phyloP scores from a whole-genome alignment of 1,140 invertebrate genomes.

The Homalodisca vitripennis region DNA sequence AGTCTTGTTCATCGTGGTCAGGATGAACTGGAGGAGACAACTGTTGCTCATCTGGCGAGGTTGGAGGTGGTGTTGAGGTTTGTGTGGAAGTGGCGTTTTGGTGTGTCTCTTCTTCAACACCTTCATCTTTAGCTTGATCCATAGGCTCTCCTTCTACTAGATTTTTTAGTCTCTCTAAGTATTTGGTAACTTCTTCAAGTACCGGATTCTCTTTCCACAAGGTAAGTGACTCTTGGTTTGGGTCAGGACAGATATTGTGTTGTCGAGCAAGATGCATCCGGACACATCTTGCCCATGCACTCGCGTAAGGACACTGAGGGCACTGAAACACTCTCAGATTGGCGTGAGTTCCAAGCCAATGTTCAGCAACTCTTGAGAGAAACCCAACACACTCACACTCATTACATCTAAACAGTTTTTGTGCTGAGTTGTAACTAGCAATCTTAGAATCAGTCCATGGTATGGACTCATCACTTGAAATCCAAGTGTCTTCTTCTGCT shows the following conservation, averaged over 20 bases:
- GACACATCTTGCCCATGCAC: conserved; percentile 72
- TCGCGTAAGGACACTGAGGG: conserved; percentile 69
- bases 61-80: neutral
- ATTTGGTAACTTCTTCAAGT: conserved; percentile 69
- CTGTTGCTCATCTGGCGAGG: conserved; percentile 1
- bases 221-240: conserved; percentile 51
- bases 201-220: conserved; percentile 69
- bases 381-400: conserved; percentile 79
- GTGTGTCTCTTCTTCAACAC: conserved; percentile 22
- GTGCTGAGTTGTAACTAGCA: conserved; percentile 67
- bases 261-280: conserved; percentile 69
- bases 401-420: conserved; percentile 70
- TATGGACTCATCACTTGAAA: conserved; percentile 63
- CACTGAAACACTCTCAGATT: conserved; percentile 71
- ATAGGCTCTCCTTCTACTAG: conserved; percentile 54
- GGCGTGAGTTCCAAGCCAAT: conserved; percentile 80
- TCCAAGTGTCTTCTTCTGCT: conserved; percentile 57
- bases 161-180: conserved; percentile 64
- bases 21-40: neutral
- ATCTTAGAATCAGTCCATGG: conserved; percentile 70
- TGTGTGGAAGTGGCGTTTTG: neutral
- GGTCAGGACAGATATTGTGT: conserved; percentile 61
- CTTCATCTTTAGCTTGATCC: conserved; percentile 35
- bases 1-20: conserved; percentile 14
- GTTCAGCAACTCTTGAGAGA: conserved; percentile 74